Evolutionary conservation across 2,797 vertebrate genomes (phyloP).

Genomic region (Coregonus ussuriensis): DNA sequence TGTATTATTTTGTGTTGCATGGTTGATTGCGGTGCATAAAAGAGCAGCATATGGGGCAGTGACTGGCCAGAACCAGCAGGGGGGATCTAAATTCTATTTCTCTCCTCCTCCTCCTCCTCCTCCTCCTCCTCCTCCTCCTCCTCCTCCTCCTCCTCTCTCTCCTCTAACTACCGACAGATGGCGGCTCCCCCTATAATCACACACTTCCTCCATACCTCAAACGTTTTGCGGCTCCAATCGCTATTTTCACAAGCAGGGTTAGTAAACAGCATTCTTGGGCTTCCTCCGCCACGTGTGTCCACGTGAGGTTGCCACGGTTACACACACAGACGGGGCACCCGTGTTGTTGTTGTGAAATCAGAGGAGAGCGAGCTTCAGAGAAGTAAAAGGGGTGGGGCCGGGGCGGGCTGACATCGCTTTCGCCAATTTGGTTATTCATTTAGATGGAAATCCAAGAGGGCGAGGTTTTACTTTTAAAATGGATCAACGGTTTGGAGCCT

Average conservation of each 20-base stretch:
- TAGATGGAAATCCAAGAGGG: slow-evolving; percentile 69
- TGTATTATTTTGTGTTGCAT: no score
- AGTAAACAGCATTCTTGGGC: slow-evolving; percentile 69
- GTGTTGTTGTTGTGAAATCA: slow-evolving; percentile 56
- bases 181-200: slow-evolving; percentile 65
- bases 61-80: no score
- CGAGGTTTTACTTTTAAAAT: slow-evolving; percentile 71
- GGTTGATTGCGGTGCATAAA: not conserved
- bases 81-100: no score
- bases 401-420: slow-evolving; percentile 36
- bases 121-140: slow-evolving; percentile 33
- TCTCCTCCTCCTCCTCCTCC: slow-evolving; percentile 29
- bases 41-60: not conserved
- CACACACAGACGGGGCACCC: slow-evolving; percentile 22
- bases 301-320: slow-evolving; percentile 51
- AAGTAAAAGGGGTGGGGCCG: slow-evolving; percentile 9
- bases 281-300: slow-evolving; percentile 51
- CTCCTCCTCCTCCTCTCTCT: slow-evolving; percentile 32
- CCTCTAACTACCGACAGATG: slow-evolving; percentile 61
- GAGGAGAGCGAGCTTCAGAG: slow-evolving; percentile 35
- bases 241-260: slow-evolving; percentile 58
- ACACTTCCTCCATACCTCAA: slow-evolving; percentile 63
- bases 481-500: slow-evolving; percentile 67
- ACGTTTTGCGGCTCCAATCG: slow-evolving; percentile 55
- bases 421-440: slow-evolving; percentile 56